These are phyloP conservation scores for Liparis tanakae DNA, from an alignment of 2,797 vertebrate genomes.

Conservation along the genomic window DNA sequence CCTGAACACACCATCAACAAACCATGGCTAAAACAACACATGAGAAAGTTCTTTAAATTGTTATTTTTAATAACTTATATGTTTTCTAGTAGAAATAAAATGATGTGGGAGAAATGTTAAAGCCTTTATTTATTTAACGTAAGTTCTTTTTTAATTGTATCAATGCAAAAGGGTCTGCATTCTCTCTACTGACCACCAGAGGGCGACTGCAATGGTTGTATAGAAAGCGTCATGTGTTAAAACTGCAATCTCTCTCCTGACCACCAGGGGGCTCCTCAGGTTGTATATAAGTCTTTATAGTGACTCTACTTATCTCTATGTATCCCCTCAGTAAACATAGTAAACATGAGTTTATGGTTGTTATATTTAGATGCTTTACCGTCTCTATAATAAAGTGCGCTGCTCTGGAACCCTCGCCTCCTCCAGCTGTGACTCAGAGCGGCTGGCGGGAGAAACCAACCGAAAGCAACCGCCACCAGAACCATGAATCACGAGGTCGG, in stretches of 20 bases:
- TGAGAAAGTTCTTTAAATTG: background rate
- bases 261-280: no score
- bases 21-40: background rate
- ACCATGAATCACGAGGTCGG: conserved; percentile 35
- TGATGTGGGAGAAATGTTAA: background rate
- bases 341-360: no score
- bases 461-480: conserved; percentile 57
- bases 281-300: no score
- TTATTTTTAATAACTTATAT: no score
- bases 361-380: background rate
- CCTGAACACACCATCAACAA: background rate
- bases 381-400: background rate
- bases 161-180: no score
- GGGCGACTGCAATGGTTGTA: no score
- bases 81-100: background rate
- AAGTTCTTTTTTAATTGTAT: no score
- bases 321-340: no score
- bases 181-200: no score
- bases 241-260: no score
- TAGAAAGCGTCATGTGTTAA: no score
- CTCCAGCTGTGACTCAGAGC: conserved; percentile 59
- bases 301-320: no score
- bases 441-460: conserved; percentile 61
- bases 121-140: background rate
- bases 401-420: conserved; percentile 2